A percentile compares a stretch with the other conserved stretches of the same genome.
phyloP scores from a whole-genome alignment of 2,888 invertebrate genomes.

The Xylophagus ater region DNA sequence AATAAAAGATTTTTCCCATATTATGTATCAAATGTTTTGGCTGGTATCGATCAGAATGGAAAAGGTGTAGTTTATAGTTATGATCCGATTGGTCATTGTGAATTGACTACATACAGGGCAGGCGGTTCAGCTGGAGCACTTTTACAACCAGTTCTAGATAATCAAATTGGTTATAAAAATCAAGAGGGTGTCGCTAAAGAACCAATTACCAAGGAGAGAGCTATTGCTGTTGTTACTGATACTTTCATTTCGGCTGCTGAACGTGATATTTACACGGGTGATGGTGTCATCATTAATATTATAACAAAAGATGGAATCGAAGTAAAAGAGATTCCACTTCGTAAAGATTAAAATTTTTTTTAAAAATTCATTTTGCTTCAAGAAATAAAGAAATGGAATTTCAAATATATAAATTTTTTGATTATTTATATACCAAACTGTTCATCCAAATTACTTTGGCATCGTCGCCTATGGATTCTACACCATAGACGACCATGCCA shows the following conservation, averaged over 20 bases:
- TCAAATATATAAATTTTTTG: no score
- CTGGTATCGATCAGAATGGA: slow-evolving; percentile 85
- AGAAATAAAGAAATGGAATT: no score
- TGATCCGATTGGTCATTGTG: slow-evolving; percentile 94
- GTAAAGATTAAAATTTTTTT: slow-evolving; percentile 76
- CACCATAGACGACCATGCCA: no score
- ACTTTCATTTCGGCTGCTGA: slow-evolving; percentile 97
- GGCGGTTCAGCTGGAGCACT: slow-evolving; percentile 85
- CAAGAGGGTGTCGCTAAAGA: slow-evolving; percentile 47
- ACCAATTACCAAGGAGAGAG: slow-evolving; percentile 66
- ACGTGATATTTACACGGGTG: slow-evolving; percentile 95
- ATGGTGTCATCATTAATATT: slow-evolving; percentile 72
- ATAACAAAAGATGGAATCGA: slow-evolving; percentile 79
- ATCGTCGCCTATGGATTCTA: no score
- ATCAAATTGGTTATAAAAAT: slow-evolving; percentile 87
- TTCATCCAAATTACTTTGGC: no score
- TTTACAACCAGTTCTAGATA: slow-evolving; percentile 90
- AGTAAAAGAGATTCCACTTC: slow-evolving; percentile 59
- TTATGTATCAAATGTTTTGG: slow-evolving; percentile 89
- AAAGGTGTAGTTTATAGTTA: slow-evolving; percentile 93
- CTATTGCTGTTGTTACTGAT: slow-evolving; percentile 79
- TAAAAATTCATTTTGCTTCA: no score
- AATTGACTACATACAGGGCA: slow-evolving; percentile 71
- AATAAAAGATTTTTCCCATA: slow-evolving; percentile 97
- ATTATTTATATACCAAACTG: no score